These are phyloP conservation scores for Aplodontia rufa DNA, from an alignment of 2,113 vertebrate species.

Conservation along the genomic window DNA sequence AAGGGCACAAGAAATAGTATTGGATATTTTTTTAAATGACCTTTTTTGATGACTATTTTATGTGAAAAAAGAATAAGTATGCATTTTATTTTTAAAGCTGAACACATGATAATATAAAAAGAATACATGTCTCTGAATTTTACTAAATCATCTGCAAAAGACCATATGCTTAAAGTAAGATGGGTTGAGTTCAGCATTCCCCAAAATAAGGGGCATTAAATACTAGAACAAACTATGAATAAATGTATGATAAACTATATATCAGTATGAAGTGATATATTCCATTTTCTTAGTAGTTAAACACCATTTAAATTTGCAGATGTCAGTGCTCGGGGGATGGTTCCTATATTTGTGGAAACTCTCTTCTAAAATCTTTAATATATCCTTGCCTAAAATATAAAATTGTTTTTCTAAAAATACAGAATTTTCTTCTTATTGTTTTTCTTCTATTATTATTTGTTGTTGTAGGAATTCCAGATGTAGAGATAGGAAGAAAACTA, in stretches of 20 bases:
- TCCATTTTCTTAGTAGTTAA: slow-evolving; percentile 14
- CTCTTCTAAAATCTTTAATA: background rate
- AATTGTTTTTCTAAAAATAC: background rate
- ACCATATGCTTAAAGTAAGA: background rate
- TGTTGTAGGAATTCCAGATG: slow-evolving; percentile 16
- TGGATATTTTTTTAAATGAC: background rate
- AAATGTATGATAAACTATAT: background rate
- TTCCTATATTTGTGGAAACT: background rate
- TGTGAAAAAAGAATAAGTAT: background rate
- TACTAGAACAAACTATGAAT: background rate
- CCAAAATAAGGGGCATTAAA: slow-evolving; percentile 22
- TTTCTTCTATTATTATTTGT: background rate
- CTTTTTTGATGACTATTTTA: background rate
- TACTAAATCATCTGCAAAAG: background rate
- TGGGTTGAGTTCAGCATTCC: background rate
- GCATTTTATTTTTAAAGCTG: slow-evolving; percentile 12
- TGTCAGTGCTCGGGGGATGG: background rate
- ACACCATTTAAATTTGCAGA: background rate
- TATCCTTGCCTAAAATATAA: background rate
- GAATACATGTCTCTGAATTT: background rate
- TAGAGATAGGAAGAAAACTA: background rate
- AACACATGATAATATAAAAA: background rate
- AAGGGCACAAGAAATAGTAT: background rate
- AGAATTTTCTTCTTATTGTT: background rate
- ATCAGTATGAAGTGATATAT: background rate